Evolutionary conservation across 2,888 invertebrate genomes (phyloP), one percentile per base, ranked within the genome.

Genomic region (Caenorhabditis imperialis): DNA sequence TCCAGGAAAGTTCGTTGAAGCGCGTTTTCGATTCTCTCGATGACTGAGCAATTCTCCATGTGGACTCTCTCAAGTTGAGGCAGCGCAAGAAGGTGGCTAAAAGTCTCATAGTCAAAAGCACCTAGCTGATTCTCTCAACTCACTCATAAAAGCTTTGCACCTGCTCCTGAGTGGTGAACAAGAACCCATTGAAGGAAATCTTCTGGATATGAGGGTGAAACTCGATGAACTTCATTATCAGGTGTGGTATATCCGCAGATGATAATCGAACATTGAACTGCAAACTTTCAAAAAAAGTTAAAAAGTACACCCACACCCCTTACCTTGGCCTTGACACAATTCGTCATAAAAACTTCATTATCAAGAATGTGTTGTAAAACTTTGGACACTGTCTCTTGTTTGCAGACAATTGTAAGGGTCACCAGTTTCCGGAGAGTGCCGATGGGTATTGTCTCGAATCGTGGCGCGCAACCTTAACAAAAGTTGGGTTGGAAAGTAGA

Each of bases 261-360:
- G 67, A 61, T 8, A 53, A 35, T 2, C 55, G 54, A 10, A 74
- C 62, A 25, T 67, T 50, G 42, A 74, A 61, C 74, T 74, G 45
- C 14, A 67, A 65, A 50, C 18, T 30, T 50, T 30, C 30, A 30
- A 30, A 30, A 30, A 10, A 30, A 30, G 6, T 30, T 30, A 30
- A 7, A 30, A 30, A 30, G 30, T 30, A 10, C 30, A 30, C 30
- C 10, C 6, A 40, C n/a, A 40, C 40, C n/a, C n/a, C n/a, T n/a
- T 22, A 69, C 58, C 40, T 60, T 60, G 47, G 60, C 60, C 60
- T 60, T 67, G 67, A 67, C 67, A 67, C 67, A 67, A 20, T 58
- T 70, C 16, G 37, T 40, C 61, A 70, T 48, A 3, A 44, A 35
- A n/a, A 70, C 44, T 44, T 37, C 35, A 35, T 61, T 61, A 48